Evolutionary conservation across 2,113 vertebrate genomes (phyloP), one percentile per base, ranked within the genome.

Genomic region (Sinocyclocheilus anshuiensis): DNA sequence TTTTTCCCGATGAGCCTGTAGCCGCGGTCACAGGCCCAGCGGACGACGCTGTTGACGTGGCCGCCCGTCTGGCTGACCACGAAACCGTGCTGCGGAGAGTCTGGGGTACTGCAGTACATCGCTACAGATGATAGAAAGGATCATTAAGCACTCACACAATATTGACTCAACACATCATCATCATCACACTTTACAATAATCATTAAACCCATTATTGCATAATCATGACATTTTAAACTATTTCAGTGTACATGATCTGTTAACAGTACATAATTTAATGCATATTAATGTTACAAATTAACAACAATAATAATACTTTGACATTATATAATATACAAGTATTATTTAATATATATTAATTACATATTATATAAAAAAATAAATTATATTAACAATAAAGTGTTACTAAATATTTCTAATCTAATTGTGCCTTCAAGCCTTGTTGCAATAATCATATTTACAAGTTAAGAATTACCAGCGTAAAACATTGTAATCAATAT

Each of bases 21-120:
- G 39, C 97, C 98, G 48, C 97, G 94, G 67, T 99, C 98, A 13
- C 98, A 99, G n/a, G 97, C 96, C 97, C 97, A 99, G 75, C 97
- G 97, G 22, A 99, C 97, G 88, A 97, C 83, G 53, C 97, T 99
- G 93, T 99, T 98, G 11, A 97, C 95, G 22, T 99, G 97, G 29
- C 97, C 97, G 0, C 98, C 98, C 0, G 97, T 98, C 93, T 99
- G 97, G 80, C 98, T 99, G 84, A 97, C 96, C 22, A 99, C 97
- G 89, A 97, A 98, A 61, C 98, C 98, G 0, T 99, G 97, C 45
- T 96, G 97, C 0, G 98, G 97, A n/a, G 98, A 98, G 91, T 98
- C 97, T 1, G 97, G 97, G 16, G 97, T 99, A 81, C 98, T 99
- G 86, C 98, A 99, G 91, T 99, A 99, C 90, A 97, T 95, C 24